A percentile compares a stretch with the other conserved stretches of the same genome.
These are phyloP conservation scores for Cryptotis parvus DNA, from an alignment of 2,113 vertebrate genomes.

Conservation along the genomic window DNA sequence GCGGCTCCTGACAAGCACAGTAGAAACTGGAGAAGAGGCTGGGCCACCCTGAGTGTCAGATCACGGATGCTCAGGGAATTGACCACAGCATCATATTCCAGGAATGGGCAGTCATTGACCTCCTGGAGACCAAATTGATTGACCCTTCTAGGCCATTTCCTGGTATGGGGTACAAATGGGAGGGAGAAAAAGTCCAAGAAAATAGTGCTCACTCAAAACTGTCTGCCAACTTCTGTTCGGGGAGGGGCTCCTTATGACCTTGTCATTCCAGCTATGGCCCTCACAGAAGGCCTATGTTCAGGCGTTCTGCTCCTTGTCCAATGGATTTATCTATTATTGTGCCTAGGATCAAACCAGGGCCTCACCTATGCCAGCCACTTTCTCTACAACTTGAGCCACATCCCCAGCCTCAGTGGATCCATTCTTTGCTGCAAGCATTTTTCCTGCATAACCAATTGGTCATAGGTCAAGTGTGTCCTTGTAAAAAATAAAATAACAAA, in stretches of 20 bases:
- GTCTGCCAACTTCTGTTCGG: not conserved
- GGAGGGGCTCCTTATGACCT: rapidly evolving
- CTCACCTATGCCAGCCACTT: too few species aligned
- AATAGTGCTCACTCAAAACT: not conserved
- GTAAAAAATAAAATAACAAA: not conserved
- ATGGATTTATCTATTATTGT: not conserved
- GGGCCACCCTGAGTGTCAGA: rapidly evolving
- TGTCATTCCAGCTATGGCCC: not conserved
- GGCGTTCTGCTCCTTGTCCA: not conserved
- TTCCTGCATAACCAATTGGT: not conserved
- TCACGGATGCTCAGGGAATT: rapidly evolving
- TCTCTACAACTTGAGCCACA: too few species aligned
- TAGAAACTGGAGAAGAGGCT: not conserved
- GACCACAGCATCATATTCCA: not conserved
- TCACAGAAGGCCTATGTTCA: not conserved
- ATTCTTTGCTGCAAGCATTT: not conserved
- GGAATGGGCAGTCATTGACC: not conserved
- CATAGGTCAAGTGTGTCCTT: not conserved
- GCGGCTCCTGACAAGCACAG: rapidly evolving
- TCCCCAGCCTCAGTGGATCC: not conserved
- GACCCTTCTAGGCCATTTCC: not conserved
- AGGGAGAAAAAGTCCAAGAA: not conserved
- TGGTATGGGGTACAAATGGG: not conserved
- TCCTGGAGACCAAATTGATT: not conserved
- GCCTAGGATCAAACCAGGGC: too few species aligned